Conservation (phyloP, 2,113 vertebrate genomes). For the Ploceus nigricollis region DNA sequence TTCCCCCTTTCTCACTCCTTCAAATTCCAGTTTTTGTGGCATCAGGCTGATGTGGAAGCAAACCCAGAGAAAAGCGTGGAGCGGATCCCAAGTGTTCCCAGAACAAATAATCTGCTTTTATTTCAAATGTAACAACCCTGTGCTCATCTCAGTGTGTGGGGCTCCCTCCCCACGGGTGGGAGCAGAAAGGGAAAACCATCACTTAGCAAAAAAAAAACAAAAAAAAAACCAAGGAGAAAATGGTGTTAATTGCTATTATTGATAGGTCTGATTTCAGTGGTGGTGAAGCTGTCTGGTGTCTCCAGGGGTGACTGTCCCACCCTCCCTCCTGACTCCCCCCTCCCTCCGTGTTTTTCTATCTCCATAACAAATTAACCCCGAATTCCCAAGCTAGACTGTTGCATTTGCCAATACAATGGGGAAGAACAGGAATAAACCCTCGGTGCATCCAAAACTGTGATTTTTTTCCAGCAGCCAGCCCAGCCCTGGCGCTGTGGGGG, state of each 20-base stretch:
- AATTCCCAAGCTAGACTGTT: conserved; percentile 42
- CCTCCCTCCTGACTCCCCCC: neutral
- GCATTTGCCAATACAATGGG: conserved; percentile 56
- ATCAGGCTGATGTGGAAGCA: neutral
- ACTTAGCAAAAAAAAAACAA: neutral
- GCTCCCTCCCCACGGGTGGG: neutral
- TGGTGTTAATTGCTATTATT: neutral
- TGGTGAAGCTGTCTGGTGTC: neutral
- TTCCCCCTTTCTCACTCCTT: neutral
- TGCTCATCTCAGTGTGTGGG: fast-evolving
- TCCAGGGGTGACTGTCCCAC: neutral
- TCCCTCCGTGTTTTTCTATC: neutral
- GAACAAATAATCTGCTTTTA: neutral
- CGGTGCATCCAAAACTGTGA: conserved; percentile 49
- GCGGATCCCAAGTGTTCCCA: fast-evolving
- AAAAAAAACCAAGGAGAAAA: too few relatives aligned
- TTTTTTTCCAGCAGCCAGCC: neutral
- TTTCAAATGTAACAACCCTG: fast-evolving
- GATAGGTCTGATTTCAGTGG: neutral
- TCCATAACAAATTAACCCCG: fast-evolving
- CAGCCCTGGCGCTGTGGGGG: neutral
- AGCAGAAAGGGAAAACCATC: neutral
- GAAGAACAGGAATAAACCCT: conserved; percentile 10
- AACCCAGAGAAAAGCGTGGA: fast-evolving
- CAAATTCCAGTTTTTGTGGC: neutral